Percentiles rank a stretch among this genome's conserved stretches.
These are phyloP conservation scores for Morpho deidamia DNA, from an alignment of 2,888 invertebrate genomes.

Conservation along the genomic window DNA sequence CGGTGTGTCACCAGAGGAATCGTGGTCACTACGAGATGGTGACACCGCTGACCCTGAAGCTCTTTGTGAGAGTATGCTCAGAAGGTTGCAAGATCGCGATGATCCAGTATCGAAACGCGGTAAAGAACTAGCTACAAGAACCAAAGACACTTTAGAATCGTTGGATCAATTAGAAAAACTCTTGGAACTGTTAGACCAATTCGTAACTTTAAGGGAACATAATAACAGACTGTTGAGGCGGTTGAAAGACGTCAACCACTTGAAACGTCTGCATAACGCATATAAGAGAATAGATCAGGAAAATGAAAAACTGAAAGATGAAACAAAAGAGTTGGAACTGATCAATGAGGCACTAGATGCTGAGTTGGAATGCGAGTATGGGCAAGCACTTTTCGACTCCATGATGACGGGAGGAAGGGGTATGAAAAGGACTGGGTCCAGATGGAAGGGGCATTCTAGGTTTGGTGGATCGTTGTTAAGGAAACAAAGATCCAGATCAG, in stretches of 20 bases:
- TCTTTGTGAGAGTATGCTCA: constrained; percentile 61
- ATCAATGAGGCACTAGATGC: constrained; percentile 72
- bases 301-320: constrained; percentile 54
- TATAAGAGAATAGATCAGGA: constrained; percentile 71
- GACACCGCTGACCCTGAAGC: constrained; percentile 51
- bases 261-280: constrained; percentile 81
- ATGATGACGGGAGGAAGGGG: constrained; percentile 77
- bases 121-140: constrained; percentile 73
- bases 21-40: constrained; percentile 45
- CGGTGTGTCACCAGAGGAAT: constrained; percentile 52
- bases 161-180: constrained; percentile 90
- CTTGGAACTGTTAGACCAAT: constrained; percentile 86
- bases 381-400: constrained; percentile 81
- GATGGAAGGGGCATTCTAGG: constrained; percentile 66
- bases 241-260: constrained; percentile 84
- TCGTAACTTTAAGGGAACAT: constrained; percentile 84
- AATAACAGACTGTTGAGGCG: constrained; percentile 83
- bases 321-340: constrained; percentile 53
- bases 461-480: constrained; percentile 73
- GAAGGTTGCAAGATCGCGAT: constrained; percentile 54
- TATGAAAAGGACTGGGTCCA: constrained; percentile 70
- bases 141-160: constrained; percentile 80
- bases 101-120: constrained; percentile 74
- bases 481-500: constrained; percentile 83
- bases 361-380: constrained; percentile 80